Percentiles rank a stretch among this genome's conserved stretches.
Evolutionary conservation across 2,888 invertebrate species (phyloP).

Genomic region (Epinotia brunnichana): DNA sequence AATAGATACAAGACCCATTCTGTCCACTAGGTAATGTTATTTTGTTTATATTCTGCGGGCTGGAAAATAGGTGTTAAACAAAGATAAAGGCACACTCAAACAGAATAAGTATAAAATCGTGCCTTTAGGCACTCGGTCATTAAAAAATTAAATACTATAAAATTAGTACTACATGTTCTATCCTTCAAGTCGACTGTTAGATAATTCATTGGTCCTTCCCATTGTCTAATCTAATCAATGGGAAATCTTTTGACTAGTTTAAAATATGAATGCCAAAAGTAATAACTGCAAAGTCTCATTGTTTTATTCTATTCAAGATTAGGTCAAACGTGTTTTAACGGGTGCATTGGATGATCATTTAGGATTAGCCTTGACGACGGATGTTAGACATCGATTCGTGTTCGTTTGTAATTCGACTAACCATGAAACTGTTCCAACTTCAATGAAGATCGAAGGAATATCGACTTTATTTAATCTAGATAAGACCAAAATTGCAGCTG

Average conservation of each 20-base stretch:
- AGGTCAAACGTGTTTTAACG: slow-evolving; percentile 3
- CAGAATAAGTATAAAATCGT: no score
- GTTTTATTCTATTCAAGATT: neutral
- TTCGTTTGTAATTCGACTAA: slow-evolving; percentile 4
- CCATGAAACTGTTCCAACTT: neutral
- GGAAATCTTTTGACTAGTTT: no score
- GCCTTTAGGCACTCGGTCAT: neutral
- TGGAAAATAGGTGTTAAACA: no score
- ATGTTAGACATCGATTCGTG: slow-evolving; percentile 34
- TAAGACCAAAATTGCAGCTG: neutral
- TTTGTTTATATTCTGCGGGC: no score
- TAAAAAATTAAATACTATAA: neutral
- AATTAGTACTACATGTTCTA: neutral
- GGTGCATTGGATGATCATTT: neutral
- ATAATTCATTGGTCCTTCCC: no score
- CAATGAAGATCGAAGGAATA: neutral
- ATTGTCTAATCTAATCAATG: no score
- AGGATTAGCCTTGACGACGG: slow-evolving; percentile 15
- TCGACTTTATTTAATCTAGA: neutral
- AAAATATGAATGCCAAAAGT: no score
- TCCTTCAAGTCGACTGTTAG: neutral
- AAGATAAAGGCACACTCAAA: no score
- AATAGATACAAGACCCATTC: no score
- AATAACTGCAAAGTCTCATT: neutral
- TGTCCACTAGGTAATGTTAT: no score